Percentiles rank a stretch among this genome's conserved stretches.
Conservation (phyloP, 2,113 vertebrate genomes). For the Brachyhypopomus occidentalis region DNA sequence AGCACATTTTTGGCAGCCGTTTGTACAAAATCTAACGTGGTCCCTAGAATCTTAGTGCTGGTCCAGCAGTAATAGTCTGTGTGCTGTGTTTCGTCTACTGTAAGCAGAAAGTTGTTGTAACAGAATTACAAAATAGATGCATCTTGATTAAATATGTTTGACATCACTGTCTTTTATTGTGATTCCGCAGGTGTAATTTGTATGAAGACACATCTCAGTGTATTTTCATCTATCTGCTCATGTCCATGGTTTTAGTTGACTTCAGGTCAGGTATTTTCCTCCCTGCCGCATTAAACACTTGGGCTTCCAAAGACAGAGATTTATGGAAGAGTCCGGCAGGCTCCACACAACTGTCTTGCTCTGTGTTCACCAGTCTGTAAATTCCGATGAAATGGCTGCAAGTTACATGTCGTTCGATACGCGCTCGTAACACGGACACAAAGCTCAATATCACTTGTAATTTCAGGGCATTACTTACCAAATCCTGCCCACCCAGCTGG, state of each 20-base stretch:
- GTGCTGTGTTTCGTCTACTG: too few relatives aligned
- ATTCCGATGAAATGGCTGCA: slow-evolving; percentile 10
- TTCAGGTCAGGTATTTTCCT: slow-evolving; percentile 2
- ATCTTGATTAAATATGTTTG: too few relatives aligned
- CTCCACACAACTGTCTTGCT: slow-evolving; percentile 5
- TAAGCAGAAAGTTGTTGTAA: too few relatives aligned
- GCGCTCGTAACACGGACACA: slow-evolving; percentile 30
- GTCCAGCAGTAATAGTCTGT: too few relatives aligned
- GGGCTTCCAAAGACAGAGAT: neutral
- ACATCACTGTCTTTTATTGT: too few relatives aligned
- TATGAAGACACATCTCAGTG: too few relatives aligned
- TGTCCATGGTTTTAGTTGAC: neutral
- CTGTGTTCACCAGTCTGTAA: slow-evolving; percentile 11
- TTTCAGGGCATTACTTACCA: slow-evolving; percentile 4
- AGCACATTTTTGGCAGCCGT: too few relatives aligned
- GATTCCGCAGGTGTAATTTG: too few relatives aligned
- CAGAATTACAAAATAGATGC: too few relatives aligned
- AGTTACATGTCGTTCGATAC: slow-evolving; percentile 18
- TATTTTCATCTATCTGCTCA: too few relatives aligned
- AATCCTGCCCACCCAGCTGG: slow-evolving; percentile 18
- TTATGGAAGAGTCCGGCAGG: neutral
- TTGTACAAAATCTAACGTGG: too few relatives aligned
- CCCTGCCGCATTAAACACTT: neutral
- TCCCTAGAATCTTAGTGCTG: too few relatives aligned
- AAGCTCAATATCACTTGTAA: slow-evolving; percentile 21